A percentile compares a stretch with the other conserved stretches of the same genome.
phyloP scores from a whole-genome alignment of 2,797 vertebrate species.

The Hyperoplus immaculatus region DNA sequence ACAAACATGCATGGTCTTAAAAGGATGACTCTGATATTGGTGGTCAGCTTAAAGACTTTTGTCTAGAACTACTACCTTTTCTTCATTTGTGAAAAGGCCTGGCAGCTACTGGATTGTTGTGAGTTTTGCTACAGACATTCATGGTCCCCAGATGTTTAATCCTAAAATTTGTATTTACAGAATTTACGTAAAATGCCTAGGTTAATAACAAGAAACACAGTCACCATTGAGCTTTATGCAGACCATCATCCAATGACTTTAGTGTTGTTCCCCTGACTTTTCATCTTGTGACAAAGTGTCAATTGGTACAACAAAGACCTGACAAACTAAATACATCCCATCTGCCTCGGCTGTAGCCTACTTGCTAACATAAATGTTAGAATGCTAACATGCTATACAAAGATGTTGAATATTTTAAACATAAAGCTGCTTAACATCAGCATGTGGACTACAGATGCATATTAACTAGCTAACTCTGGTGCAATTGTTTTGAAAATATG shows the following conservation, averaged over 20 bases:
- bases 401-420: not conserved
- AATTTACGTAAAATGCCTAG: too few relatives aligned
- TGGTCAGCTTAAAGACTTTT: too few relatives aligned
- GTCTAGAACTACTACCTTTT: too few relatives aligned
- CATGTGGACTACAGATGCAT: not conserved
- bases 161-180: too few relatives aligned
- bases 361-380: not conserved
- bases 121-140: not conserved
- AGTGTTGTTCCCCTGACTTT: not conserved
- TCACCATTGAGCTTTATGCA: not conserved
- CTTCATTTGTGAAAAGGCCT: too few relatives aligned
- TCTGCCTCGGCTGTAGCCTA: not conserved
- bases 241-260: not conserved
- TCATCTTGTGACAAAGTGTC: not conserved
- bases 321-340: not conserved
- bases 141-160: not conserved
- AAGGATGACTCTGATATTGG: too few relatives aligned
- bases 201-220: too few relatives aligned
- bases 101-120: too few relatives aligned
- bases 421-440: not conserved
- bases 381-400: conserved; percentile 5
- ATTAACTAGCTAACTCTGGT: too few relatives aligned
- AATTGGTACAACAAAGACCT: not conserved
- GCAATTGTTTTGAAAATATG: too few relatives aligned
- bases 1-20: not conserved